A percentile compares a stretch with the other conserved stretches of the same genome.
phyloP scores from a whole-genome alignment of 2,888 invertebrate species.

The Rotaria magnacalcarata region DNA sequence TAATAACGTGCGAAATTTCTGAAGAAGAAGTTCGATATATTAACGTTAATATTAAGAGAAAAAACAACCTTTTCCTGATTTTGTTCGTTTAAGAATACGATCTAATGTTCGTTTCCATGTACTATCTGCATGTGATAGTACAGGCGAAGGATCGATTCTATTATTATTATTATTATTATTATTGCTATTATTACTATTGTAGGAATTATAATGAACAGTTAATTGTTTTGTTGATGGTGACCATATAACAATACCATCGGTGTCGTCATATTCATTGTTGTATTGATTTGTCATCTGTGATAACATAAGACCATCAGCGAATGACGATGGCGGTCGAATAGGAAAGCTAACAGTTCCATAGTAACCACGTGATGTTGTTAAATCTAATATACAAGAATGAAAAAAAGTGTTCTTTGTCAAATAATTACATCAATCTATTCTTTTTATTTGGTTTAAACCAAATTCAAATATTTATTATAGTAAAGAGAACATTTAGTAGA shows the following conservation, averaged over 20 bases:
- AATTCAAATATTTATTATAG: background rate
- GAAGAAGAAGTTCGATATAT: no score
- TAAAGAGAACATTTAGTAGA: background rate
- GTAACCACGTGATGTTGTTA: background rate
- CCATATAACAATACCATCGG: background rate
- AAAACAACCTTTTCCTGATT: background rate
- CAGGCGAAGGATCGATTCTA: background rate
- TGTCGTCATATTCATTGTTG: background rate
- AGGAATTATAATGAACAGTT: background rate
- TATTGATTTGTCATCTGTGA: background rate
- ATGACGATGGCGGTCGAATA: constrained; percentile 4
- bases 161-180: background rate
- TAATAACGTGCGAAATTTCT: background rate
- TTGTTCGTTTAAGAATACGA: background rate
- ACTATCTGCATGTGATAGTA: background rate
- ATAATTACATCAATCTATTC: background rate
- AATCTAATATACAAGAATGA: background rate
- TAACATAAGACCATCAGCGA: background rate
- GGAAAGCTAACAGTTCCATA: background rate
- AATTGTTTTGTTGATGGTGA: background rate
- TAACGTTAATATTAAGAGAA: no score
- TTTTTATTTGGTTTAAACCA: background rate
- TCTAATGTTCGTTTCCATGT: constrained; percentile 9
- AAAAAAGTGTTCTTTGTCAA: background rate
- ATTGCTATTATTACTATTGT: background rate